Base-by-base conservation (phyloP, 2,888 invertebrate genomes). In the Ligdia adustata region DNA sequence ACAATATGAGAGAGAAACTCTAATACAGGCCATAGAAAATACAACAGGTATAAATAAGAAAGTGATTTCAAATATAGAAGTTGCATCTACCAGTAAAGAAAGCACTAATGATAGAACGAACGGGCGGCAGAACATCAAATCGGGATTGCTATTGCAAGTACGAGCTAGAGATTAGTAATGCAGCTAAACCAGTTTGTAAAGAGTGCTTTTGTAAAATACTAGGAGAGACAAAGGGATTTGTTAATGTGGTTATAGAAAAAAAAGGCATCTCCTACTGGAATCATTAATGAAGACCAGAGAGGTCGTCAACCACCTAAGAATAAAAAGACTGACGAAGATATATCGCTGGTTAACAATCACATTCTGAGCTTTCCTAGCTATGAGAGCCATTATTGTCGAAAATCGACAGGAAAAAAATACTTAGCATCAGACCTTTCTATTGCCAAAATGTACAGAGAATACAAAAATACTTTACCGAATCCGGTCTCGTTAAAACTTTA, bases 221-320 rank as follows among this genome's bases (percentile, higher is more conserved):
- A 20, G 34, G 24, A 34, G 22, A 34, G 34, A 34, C 34, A 1
- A 34, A 34, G 22, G 20, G 22, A 22, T 34, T 34, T 34, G 13
- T 34, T 34, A 34, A 34, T 34, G 22, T 34, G n/a, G 7, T 38
- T 18, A 28, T 38, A 16, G 28, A 33, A 18, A 33, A 41, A 15
- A 41, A 27, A 32, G 1, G 3, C 3, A 16, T 41, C 41, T 27
- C 14, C 33, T 24, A 41, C 3, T n/a, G 42, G 42, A 28, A 28
- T 34, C 12, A 34, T 42, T 14, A 9, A 33, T 20, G 18, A 24
- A 18, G 41, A 42, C 29, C 31, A 27, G 33, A 38, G 42, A 42
- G 48, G 48, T 41, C 26, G 37, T 26, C 35, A 37, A 37, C 41
- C 37, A 24, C 42, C 48, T 5, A 48, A 37, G 16, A 48, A 48